Evolutionary conservation across 2,797 vertebrate genomes (phyloP), one percentile per base, ranked within the genome.

Genomic region (Morus bassanus): DNA sequence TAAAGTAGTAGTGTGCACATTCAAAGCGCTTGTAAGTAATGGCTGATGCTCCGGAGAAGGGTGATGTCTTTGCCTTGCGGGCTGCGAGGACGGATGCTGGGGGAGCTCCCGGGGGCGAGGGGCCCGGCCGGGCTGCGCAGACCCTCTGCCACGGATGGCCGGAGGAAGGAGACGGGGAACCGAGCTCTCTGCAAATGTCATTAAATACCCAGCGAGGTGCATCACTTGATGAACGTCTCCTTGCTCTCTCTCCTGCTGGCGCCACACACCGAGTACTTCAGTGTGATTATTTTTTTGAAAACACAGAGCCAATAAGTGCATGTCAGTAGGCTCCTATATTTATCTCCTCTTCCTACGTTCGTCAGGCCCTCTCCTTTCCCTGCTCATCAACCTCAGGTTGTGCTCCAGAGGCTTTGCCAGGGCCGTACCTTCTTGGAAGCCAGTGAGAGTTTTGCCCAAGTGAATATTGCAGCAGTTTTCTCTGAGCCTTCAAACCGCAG

Each of bases 11-110:
- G 46, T 13, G 30, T 3, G 22, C 22, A 1, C 33, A 0, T 7
- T 10, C 63, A 24, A 6, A 53, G 48, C 37, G 1, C 59, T 33
- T 8, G 12, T 30, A 12, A 30, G 7, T 13, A 10, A 6, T 0
- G n/a, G 65, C 69, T 5, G 23, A 0, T 5, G 69, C 51, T 14
- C 14, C 5, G 3, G 41, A 31, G 41, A 39, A 7, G 37, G 39
- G 25, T 1, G 5, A n/a, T 2, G 9, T 6, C 35, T 27, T 8
- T 4, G 33, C 28, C 57, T 28, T 23, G 18, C 0, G 1, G 72
- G 39, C 7, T 2, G n/a, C 3, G 41, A 27, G 45, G 69, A 13
- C 5, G 33, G 56, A 1, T 18, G 24, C 33, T 33, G 67, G 41
- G 56, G 64, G 12, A 33, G 59, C 13, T 22, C 17, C 24, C 1